Evolutionary conservation across 2,888 invertebrate genomes (phyloP).

Genomic region (Drosophila subsilvestris): DNA sequence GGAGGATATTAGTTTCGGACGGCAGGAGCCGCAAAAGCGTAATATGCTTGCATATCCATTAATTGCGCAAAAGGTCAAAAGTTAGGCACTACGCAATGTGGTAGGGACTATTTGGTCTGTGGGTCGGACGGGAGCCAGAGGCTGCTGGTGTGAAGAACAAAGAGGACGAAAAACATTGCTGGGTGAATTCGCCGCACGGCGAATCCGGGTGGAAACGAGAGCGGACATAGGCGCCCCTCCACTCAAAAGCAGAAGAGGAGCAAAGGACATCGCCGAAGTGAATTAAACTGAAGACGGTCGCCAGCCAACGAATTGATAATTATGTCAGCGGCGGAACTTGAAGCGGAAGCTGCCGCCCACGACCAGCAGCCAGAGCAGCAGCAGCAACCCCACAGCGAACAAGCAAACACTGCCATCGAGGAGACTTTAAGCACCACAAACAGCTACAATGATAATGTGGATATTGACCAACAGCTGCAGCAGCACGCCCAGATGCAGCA

Average conservation of each 20-base stretch:
- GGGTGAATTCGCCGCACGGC: slow-evolving; percentile 38
- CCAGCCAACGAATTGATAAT: slow-evolving; percentile 36
- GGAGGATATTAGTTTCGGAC: slow-evolving; percentile 67
- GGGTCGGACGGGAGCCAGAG: slow-evolving; percentile 11
- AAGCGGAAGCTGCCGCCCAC: slow-evolving; percentile 63
- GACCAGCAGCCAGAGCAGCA: slow-evolving; percentile 60
- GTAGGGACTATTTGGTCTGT: slow-evolving; percentile 6
- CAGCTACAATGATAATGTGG: slow-evolving; percentile 48
- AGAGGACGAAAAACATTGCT: slow-evolving; percentile 47
- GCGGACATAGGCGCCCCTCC: not conserved
- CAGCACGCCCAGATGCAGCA: slow-evolving; percentile 42
- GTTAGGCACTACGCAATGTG: slow-evolving; percentile 45
- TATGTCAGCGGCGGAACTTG: slow-evolving; percentile 72
- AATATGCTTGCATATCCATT: slow-evolving; percentile 66
- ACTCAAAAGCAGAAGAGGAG: slow-evolving; percentile 3
- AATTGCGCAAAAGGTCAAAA: slow-evolving; percentile 72
- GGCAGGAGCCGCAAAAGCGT: slow-evolving; percentile 36
- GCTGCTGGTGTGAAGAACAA: slow-evolving; percentile 54
- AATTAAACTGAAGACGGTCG: slow-evolving; percentile 60
- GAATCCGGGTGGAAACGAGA: slow-evolving; percentile 10
- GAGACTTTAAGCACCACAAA: slow-evolving; percentile 50
- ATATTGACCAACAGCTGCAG: slow-evolving; percentile 49
- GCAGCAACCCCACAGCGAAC: slow-evolving; percentile 28
- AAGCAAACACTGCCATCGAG: slow-evolving; percentile 55
- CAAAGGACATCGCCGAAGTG: slow-evolving; percentile 22